phyloP scores from a whole-genome alignment of 2,113 vertebrate species.

The Istiophorus platypterus region DNA sequence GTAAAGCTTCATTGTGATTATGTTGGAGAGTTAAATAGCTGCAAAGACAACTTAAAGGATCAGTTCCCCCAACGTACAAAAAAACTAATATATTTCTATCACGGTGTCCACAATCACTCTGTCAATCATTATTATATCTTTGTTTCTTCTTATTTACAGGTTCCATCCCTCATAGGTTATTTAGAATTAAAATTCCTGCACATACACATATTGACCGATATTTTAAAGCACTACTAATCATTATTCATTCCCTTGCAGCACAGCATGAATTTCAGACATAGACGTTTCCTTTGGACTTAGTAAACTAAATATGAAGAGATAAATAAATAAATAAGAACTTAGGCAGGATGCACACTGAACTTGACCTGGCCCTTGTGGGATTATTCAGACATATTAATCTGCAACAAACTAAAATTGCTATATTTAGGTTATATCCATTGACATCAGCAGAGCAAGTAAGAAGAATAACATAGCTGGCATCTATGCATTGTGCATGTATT shows the following conservation, averaged over 20 bases:
- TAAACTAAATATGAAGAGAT: not conserved
- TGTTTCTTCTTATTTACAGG: not conserved
- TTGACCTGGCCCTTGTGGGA: not conserved
- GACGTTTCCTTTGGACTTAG: not conserved
- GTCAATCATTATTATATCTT: not conserved
- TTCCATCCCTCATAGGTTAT: not conserved
- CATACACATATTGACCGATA: not conserved
- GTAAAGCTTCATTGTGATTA: not conserved
- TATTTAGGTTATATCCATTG: not conserved
- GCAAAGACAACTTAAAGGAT: not conserved
- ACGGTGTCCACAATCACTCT: not conserved
- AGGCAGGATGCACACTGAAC: not conserved
- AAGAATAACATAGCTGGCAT: not conserved
- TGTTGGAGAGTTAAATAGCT: not conserved
- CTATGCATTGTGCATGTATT: slow-evolving; percentile 4
- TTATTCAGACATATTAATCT: slow-evolving; percentile 14
- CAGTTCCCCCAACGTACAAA: not conserved
- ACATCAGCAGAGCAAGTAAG: not conserved
- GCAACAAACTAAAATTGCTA: not conserved
- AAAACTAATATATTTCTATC: too few relatives aligned
- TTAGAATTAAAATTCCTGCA: not conserved
- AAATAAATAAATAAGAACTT: not conserved
- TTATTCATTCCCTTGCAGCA: not conserved
- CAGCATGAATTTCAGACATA: not conserved
- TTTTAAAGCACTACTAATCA: not conserved